Evolutionary conservation across 1,140 invertebrate genomes (phyloP), one percentile per base, ranked within the genome.

Genomic region (Lordiphosa clarofinis): DNA sequence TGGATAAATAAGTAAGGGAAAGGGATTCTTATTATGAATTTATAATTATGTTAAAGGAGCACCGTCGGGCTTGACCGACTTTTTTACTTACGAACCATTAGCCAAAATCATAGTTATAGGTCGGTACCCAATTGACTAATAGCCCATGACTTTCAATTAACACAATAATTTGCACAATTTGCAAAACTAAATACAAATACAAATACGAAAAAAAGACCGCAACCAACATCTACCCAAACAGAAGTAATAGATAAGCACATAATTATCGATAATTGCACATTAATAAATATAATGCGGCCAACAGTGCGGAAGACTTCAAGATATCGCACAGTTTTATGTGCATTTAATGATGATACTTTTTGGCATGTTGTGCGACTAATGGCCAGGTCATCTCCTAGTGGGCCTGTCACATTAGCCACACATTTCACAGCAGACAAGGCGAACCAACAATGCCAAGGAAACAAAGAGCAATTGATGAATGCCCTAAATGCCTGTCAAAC

Each of bases 181-280:
- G 15, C n/a, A 46, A 38, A 37, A 21, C 10, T 3, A 8, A 24
- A 50, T 19, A 48, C 6, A 15, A 42, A 21, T 4, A 15, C 7
- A 42, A 21, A 33, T 46, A 28, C 55, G 9, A 24, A 8, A 36
- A 4, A 4, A 12, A 19, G 6, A 28, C 9, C 49, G 15, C 31
- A 7, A 13, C 4, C n/a, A 7, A n/a, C 28, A 44, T n/a, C 33
- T 55, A 19, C 15, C 15, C 15, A 40, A 49, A 21, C 8, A 24
- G 33, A 44, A 49, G 2, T 31, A 54, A 55, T 57, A 58, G 49
- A 65, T 66, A 70, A 70, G 53, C 42, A 79, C 31, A 70, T 74
- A 78, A 79, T 79, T 79, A 73, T 69, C 53, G 49, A 73, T 78
- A 78, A 81, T 70, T 81, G 56, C 56, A 62, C 65, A 59, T 74